These are phyloP conservation scores for Sardina pilchardus DNA, from an alignment of 2,113 vertebrate species.

Conservation along the genomic window DNA sequence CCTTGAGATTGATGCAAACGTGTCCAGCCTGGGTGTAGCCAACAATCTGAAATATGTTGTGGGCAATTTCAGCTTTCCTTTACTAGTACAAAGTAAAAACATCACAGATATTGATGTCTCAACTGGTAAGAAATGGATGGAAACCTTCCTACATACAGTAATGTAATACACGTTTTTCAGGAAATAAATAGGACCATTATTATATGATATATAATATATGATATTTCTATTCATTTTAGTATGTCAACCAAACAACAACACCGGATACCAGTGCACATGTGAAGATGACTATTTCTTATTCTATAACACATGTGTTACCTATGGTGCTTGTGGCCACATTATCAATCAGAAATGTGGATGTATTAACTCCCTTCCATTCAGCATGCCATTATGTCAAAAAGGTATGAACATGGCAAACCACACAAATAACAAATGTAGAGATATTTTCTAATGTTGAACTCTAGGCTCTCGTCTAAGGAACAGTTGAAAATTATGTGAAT, in stretches of 20 bases:
- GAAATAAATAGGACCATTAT: conserved; percentile 31
- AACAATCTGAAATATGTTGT: background rate
- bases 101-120: conserved; percentile 43
- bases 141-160: background rate
- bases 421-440: background rate
- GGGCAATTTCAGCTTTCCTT: conserved; percentile 1
- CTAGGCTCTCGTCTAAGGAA: too few species aligned
- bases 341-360: conserved; percentile 38
- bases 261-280: conserved; percentile 45
- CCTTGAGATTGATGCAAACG: background rate
- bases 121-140: conserved; percentile 47
- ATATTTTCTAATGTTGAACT: background rate
- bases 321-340: conserved; percentile 37
- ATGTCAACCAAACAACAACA: conserved; percentile 41
- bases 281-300: conserved; percentile 42
- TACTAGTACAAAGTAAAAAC: conserved; percentile 16
- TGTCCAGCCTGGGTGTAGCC: background rate
- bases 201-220: conserved; percentile 49
- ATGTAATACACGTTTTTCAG: conserved; percentile 43
- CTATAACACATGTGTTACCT: conserved; percentile 38
- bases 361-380: conserved; percentile 28
- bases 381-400: conserved; percentile 31
- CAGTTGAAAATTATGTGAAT: too few species aligned
- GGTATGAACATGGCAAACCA: background rate
- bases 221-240: conserved; percentile 30